Evolutionary conservation across 2,888 invertebrate species (phyloP).

Genomic region (Orchestes rusci): DNA sequence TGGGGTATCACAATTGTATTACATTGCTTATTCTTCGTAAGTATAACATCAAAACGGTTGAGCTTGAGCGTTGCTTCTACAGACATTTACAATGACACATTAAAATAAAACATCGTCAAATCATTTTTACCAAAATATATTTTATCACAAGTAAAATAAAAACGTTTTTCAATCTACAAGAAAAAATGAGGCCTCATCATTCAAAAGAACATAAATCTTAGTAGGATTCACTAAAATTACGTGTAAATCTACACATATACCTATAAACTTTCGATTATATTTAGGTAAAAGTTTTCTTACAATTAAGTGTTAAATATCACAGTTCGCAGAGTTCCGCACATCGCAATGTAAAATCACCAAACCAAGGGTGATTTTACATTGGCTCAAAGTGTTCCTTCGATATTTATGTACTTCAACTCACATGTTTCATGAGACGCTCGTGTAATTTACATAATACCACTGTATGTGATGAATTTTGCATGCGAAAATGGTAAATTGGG

Average conservation of each 20-base stretch:
- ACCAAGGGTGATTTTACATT: constrained; percentile 6
- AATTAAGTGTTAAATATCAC: constrained; percentile 25
- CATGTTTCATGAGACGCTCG: too few relatives aligned
- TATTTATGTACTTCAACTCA: too few relatives aligned
- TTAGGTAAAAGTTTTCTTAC: constrained; percentile 24
- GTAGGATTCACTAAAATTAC: constrained; percentile 17
- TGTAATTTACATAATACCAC: too few relatives aligned
- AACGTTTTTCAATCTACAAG: constrained; percentile 19
- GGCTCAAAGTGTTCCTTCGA: constrained; percentile 7
- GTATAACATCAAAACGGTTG: too few relatives aligned
- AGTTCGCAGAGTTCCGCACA: constrained; percentile 24
- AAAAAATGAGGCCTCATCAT: constrained; percentile 17
- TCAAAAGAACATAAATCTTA: constrained; percentile 14
- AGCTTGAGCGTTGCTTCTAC: constrained; percentile 12
- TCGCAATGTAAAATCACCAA: constrained; percentile 28
- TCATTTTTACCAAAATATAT: constrained; percentile 40
- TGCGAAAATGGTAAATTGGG: too few relatives aligned
- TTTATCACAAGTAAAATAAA: constrained; percentile 36
- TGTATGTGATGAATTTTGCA: too few relatives aligned
- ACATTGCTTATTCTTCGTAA: too few relatives aligned
- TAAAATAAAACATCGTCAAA: constrained; percentile 35
- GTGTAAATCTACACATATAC: constrained; percentile 17
- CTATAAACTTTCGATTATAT: constrained; percentile 21
- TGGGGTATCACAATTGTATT: too few relatives aligned
- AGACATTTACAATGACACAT: constrained; percentile 21